These are phyloP conservation scores for Epistrophe grossulariae DNA, from an alignment of 2,888 invertebrate genomes.

Conservation along the genomic window DNA sequence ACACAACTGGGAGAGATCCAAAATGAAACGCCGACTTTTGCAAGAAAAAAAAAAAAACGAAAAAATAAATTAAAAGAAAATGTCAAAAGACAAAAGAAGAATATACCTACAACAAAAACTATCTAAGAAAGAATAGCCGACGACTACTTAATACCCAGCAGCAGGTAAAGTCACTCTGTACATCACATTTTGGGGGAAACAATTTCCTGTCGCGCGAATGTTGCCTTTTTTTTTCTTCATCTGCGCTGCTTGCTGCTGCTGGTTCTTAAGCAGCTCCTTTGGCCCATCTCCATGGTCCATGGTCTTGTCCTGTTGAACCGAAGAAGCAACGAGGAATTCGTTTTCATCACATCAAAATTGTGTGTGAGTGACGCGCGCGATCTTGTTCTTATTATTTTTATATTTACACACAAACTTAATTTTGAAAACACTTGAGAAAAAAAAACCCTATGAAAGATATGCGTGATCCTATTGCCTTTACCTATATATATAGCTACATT, in stretches of 20 bases:
- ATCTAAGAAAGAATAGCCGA: constrained; percentile 59
- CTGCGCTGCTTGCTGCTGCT: neutral
- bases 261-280: neutral
- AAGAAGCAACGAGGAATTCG: constrained; percentile 70
- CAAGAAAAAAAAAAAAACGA: constrained; percentile 8
- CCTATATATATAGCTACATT: too few relatives aligned
- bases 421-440: constrained; percentile 27
- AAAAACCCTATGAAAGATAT: constrained; percentile 41
- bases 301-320: neutral
- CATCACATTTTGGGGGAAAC: constrained; percentile 50
- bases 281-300: neutral
- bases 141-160: constrained; percentile 11
- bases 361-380: constrained; percentile 70
- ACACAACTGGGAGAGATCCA: constrained; percentile 44
- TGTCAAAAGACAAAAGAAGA: constrained; percentile 34
- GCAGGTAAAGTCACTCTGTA: constrained; percentile 10
- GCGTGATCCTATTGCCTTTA: constrained; percentile 1
- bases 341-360: constrained; percentile 72
- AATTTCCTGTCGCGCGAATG: constrained; percentile 64
- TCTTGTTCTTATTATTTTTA: constrained; percentile 63
- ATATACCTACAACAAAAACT: constrained; percentile 2
- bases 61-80: constrained; percentile 35
- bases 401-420: constrained; percentile 62
- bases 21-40: constrained; percentile 67
- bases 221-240: constrained; percentile 42